Conservation (phyloP, 92 coral and sea anemone species). For the Zoanthus gigantus region DNA sequence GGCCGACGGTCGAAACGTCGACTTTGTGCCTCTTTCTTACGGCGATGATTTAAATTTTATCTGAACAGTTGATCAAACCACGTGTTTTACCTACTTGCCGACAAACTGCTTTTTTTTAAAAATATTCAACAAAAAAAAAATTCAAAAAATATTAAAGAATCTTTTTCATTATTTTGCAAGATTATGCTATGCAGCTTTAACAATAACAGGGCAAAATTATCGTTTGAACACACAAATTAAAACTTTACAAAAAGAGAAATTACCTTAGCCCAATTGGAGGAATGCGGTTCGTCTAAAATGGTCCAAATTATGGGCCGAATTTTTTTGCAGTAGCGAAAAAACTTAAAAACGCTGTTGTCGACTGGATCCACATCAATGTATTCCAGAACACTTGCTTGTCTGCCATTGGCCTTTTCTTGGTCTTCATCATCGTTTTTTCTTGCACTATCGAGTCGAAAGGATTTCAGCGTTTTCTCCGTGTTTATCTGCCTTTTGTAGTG, state of each 20-base stretch:
- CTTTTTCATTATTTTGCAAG: background rate
- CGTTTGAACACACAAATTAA: background rate
- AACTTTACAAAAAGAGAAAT: background rate
- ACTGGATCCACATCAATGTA: conserved; percentile 53
- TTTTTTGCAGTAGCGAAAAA: conserved; percentile 67
- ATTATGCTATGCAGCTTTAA: background rate
- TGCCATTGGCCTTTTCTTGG: conserved; percentile 40
- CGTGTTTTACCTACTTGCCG: too few relatives aligned
- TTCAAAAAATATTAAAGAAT: too few relatives aligned
- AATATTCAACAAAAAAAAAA: too few relatives aligned
- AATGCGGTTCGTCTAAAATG: conserved; percentile 89
- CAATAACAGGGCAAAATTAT: background rate
- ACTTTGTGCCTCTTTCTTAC: background rate
- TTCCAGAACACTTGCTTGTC: conserved; percentile 30
- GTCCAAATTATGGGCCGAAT: conserved; percentile 83
- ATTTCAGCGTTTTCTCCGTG: conserved; percentile 90
- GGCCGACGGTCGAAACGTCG: background rate
- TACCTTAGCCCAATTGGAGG: conserved; percentile 90
- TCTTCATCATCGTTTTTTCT: conserved; percentile 64
- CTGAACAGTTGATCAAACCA: too few relatives aligned
- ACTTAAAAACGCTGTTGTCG: conserved; percentile 33
- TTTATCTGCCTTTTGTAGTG: conserved; percentile 89
- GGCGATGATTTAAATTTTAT: background rate
- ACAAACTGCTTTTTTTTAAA: too few relatives aligned
- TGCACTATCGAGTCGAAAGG: conserved; percentile 86